phyloP scores from a whole-genome alignment of 1,140 invertebrate genomes.

The Limonius californicus region DNA sequence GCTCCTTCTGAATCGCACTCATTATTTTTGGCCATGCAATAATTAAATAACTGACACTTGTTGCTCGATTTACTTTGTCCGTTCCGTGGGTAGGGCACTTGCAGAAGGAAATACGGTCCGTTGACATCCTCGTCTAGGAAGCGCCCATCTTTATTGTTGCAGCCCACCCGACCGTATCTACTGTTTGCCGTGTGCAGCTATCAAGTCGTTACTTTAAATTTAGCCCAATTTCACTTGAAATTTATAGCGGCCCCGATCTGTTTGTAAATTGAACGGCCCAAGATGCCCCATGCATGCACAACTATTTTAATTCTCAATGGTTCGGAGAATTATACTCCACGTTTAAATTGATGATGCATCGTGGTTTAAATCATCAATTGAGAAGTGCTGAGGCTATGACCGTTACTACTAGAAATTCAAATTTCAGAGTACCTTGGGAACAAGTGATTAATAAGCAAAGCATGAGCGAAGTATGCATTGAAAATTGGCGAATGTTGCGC shows the following conservation, averaged over 20 bases:
- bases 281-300: background rate
- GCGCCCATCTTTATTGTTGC: slow-evolving; percentile 4
- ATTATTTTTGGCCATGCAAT: slow-evolving; percentile 1
- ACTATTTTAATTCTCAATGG: background rate
- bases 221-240: background rate
- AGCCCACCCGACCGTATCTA: background rate
- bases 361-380: too few species aligned
- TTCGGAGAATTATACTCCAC: background rate
- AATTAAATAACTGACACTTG: background rate
- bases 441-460: too few species aligned
- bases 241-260: too few species aligned
- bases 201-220: background rate
- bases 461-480: too few species aligned
- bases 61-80: background rate
- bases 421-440: too few species aligned
- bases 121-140: background rate
- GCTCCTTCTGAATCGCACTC: too few species aligned
- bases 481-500: too few species aligned
- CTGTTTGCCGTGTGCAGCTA: background rate
- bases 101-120: slow-evolving; percentile 9
- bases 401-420: too few species aligned
- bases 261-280: too few species aligned
- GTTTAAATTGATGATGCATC: too few species aligned
- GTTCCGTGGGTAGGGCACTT: background rate
- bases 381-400: too few species aligned